Evolutionary conservation across 2,113 vertebrate genomes (phyloP).

Genomic region (Odontophorus gujanensis): DNA sequence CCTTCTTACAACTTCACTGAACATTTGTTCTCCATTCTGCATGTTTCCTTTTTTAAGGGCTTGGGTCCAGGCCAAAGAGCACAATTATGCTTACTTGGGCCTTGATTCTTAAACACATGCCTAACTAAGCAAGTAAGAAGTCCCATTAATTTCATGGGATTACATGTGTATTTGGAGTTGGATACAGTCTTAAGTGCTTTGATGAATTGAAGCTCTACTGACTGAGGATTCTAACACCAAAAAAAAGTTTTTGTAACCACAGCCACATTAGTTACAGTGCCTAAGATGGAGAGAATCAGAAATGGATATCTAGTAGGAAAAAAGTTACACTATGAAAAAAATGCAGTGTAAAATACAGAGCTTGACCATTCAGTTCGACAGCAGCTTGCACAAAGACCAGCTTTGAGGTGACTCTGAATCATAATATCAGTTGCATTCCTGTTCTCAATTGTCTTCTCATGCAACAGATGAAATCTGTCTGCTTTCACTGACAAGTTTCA

Average conservation of each 20-base stretch:
- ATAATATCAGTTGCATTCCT: not conserved
- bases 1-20: not conserved
- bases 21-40: conserved; percentile 8
- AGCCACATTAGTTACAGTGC: not conserved
- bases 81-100: conserved; percentile 1
- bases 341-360: not conserved
- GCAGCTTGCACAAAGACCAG: not conserved
- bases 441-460: not conserved
- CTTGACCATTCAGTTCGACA: not conserved
- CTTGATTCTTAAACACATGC: conserved; percentile 39
- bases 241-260: not conserved
- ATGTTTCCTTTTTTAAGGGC: not conserved
- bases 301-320: not conserved
- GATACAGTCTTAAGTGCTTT: conserved; percentile 18
- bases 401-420: not conserved
- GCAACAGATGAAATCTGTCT: not conserved
- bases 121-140: conserved; percentile 46
- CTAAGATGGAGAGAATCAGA: not conserved
- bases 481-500: not conserved
- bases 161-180: conserved; percentile 9
- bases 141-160: conserved; percentile 24
- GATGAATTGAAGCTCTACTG: conserved; percentile 19
- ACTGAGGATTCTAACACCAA: not conserved
- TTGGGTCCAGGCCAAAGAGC: conserved; percentile 31
- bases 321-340: not conserved